Conservation (phyloP, 2,888 invertebrate species). For the Cataglyphis altisquamis region DNA sequence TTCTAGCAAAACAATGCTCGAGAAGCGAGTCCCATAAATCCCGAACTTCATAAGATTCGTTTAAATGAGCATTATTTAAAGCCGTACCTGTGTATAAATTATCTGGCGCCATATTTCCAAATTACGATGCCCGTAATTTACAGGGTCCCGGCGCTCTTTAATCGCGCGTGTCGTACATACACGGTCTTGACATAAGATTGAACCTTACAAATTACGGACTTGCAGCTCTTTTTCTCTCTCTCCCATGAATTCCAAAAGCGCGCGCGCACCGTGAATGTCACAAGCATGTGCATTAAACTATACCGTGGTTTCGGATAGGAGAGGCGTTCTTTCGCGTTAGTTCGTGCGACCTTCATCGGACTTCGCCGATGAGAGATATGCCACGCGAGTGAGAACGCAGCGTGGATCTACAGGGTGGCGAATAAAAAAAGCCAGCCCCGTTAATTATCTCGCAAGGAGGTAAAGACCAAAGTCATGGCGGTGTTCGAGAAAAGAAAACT, state of each 20-base stretch:
- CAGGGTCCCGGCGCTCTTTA: not conserved
- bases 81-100: not conserved
- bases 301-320: constrained; percentile 58
- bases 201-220: constrained; percentile 22
- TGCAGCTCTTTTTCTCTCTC: too few species aligned
- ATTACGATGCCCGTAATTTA: constrained; percentile 1
- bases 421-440: constrained; percentile 63
- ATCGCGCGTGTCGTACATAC: not conserved
- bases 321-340: constrained; percentile 57
- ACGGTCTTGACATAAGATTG: not conserved
- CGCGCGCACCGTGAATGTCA: constrained; percentile 69
- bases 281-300: constrained; percentile 67
- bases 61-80: not conserved
- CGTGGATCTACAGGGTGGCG: constrained; percentile 62
- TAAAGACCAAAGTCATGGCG: constrained; percentile 11
- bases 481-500: not conserved
- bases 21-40: not conserved
- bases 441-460: constrained; percentile 37
- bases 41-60: not conserved
- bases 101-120: not conserved
- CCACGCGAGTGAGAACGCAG: constrained; percentile 47
- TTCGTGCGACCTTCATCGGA: constrained; percentile 82
- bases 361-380: constrained; percentile 81
- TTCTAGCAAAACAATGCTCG: not conserved
- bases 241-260: constrained; percentile 12